A percentile compares a stretch with the other conserved stretches of the same genome.
These are phyloP conservation scores for Falco columbarius DNA, from an alignment of 2,797 vertebrate genomes.

Conservation along the genomic window DNA sequence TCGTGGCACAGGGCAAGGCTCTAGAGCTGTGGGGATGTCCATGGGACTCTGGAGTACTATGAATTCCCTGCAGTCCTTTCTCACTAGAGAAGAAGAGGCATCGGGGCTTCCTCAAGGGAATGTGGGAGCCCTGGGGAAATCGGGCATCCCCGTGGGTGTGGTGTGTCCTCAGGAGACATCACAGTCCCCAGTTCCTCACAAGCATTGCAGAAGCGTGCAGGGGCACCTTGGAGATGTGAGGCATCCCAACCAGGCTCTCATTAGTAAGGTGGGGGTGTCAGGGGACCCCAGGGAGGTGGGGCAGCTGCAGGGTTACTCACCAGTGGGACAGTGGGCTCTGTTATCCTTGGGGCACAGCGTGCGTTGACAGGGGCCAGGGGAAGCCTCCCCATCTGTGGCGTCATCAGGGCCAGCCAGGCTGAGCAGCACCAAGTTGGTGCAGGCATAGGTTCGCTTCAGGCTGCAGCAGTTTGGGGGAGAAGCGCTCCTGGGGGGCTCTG, in stretches of 20 bases:
- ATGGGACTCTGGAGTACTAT: not conserved
- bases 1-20: no score
- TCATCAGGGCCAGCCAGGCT: accelerated
- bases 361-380: accelerated
- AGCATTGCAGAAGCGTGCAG: accelerated
- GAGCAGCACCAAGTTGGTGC: not conserved
- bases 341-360: accelerated
- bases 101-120: not conserved
- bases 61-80: not conserved
- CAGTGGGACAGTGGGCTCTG: accelerated
- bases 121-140: not conserved
- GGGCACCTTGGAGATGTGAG: accelerated
- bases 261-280: no score
- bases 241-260: not conserved
- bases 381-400: accelerated
- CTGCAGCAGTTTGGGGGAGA: no score
- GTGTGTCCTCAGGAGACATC: not conserved
- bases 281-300: not conserved
- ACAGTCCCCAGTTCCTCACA: not conserved
- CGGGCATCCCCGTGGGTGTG: not conserved
- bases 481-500: accelerated
- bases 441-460: not conserved
- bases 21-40: not conserved
- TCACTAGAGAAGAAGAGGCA: not conserved
- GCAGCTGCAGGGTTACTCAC: not conserved